Base-by-base conservation (phyloP, 2,113 vertebrate genomes). In the Petroica traversi region DNA sequence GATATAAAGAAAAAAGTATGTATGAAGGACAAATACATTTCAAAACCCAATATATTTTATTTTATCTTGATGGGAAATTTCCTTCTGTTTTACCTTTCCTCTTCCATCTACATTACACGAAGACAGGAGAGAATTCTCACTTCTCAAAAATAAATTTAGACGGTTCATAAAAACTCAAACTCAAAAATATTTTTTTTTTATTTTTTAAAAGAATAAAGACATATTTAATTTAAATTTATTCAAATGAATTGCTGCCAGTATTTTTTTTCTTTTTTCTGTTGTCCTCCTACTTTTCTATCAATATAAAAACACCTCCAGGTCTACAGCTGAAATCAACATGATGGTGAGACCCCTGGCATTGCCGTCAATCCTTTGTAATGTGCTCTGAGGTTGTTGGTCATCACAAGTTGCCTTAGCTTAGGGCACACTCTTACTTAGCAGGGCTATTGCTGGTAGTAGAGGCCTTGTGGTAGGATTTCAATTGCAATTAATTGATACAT, bases 371-470 rank as follows among this genome's bases (percentile, higher is more conserved):
- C 90, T 98, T 98, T 95, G 59, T 97, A 97, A 97, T 97, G 94
- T 96, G 93, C 98, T 98, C 97, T 96, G 80, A 98, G 94, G 73
- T 78, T 94, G 89, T 93, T 97, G 97, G 93, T 91, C 94, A 93
- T 86, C 97, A 98, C 97, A 98, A 98, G 98, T 95, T 75, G 88
- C 96, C 95, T 97, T 97, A 91, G 93, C 96, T 83, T 67, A 51
- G 51, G 91, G 72, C 71, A 31, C 24, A 61, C 36, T 87, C 63
- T n/a, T 26, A 64, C 31, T 20, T 41, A 41, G 74, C 52, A 8
- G 63, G 95, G 86, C 97, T 98, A 98, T 93, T 94, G 76, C 92
- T 85, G 88, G 88, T 97, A 87, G 87, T 92, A 68, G 59, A 43
- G 85, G 95, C 97, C 96, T 80, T 95, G 95, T 97, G 93, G 29